Evolutionary conservation across 2,888 invertebrate genomes (phyloP).

Genomic region (Tiphia femorata): DNA sequence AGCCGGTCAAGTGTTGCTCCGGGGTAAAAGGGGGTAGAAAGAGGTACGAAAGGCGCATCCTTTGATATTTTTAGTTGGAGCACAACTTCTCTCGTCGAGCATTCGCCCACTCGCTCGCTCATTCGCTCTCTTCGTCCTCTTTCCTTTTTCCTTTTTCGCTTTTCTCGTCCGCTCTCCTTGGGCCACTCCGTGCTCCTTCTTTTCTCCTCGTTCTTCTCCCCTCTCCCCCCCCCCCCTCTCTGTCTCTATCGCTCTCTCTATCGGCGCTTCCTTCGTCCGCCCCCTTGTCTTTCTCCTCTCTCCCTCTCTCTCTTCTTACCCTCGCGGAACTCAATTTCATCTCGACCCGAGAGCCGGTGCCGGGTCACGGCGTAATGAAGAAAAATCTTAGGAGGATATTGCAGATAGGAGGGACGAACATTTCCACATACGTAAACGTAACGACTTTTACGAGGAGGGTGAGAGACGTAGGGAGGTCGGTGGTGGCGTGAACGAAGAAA

Average conservation of each 20-base stretch:
- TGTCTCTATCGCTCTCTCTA: slow-evolving; percentile 10
- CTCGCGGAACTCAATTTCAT: background rate
- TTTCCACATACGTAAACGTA: slow-evolving; percentile 38
- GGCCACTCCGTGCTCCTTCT: background rate
- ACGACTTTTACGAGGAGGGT: no score
- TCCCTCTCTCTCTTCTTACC: no score
- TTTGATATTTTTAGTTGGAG: slow-evolving; percentile 35
- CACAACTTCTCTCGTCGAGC: slow-evolving; percentile 12
- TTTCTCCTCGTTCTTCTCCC: background rate
- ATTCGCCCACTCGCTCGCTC: background rate
- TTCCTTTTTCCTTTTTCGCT: slow-evolving; percentile 5
- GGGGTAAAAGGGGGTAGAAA: slow-evolving; percentile 12
- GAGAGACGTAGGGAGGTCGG: no score
- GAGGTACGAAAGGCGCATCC: slow-evolving; percentile 15
- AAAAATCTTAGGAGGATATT: slow-evolving; percentile 41
- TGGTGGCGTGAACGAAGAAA: background rate
- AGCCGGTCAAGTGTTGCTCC: slow-evolving; percentile 28
- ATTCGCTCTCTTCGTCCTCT: background rate
- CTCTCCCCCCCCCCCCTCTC: slow-evolving; percentile 10
- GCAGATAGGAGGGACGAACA: slow-evolving; percentile 12
- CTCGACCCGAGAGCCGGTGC: background rate
- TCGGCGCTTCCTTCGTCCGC: background rate
- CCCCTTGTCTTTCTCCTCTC: background rate
- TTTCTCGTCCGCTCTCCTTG: slow-evolving; percentile 10
- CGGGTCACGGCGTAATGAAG: slow-evolving; percentile 41